A percentile compares a stretch with the other conserved stretches of the same genome.
Conservation (phyloP, 2,113 vertebrate species). For the Pollimyrus isidori region DNA sequence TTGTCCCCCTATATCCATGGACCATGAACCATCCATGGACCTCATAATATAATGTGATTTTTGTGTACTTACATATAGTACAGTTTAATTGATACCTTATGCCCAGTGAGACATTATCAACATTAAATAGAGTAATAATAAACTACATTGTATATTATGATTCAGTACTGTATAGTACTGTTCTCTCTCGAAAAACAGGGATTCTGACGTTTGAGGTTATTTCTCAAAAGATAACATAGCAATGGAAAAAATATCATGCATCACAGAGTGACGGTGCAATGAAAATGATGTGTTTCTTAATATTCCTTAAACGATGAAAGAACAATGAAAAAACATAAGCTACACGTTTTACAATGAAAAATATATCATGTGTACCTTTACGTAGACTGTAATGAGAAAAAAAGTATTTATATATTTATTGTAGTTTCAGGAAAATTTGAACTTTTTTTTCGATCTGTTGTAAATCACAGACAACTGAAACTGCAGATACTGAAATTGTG, state of each 20-base stretch:
- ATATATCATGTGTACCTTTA: background rate
- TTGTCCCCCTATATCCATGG: background rate
- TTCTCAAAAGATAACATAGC: background rate
- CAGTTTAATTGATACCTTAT: no score
- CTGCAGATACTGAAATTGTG: no score
- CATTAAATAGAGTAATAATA: background rate
- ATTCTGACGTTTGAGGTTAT: background rate
- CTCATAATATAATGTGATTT: no score
- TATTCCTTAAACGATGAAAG: background rate
- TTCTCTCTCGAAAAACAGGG: background rate
- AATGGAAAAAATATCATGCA: background rate
- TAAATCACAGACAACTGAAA: constrained; percentile 18
- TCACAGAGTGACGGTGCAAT: background rate
- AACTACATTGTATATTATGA: background rate
- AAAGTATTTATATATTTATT: no score
- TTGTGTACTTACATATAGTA: no score
- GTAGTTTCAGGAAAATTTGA: background rate
- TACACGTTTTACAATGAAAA: background rate
- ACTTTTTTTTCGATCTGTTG: constrained; percentile 3
- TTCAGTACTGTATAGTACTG: background rate
- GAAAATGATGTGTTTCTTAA: background rate
- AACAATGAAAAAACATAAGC: background rate
- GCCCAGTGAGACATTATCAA: background rate
- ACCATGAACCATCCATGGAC: background rate
- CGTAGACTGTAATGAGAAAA: background rate